Percentiles rank a stretch among this genome's conserved stretches.
These are phyloP conservation scores for Leucophenga varia DNA, from an alignment of 1,140 invertebrate species.

Conservation along the genomic window DNA sequence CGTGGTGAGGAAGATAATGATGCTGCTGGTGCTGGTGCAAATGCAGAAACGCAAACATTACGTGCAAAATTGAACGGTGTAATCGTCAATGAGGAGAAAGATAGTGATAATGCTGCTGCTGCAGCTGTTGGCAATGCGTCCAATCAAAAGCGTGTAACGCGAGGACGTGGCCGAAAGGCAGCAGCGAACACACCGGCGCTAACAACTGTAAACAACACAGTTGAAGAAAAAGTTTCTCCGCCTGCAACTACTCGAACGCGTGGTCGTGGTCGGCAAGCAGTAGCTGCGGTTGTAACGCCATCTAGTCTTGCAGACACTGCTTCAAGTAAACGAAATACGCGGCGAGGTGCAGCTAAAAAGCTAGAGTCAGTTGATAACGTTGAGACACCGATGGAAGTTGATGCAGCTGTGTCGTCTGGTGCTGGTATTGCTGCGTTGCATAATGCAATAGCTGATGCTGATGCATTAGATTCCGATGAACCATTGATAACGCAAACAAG, in stretches of 20 bases:
- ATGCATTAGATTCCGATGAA: conserved; percentile 1
- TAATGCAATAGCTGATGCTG: not conserved
- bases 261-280: conserved; percentile 8
- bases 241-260: conserved; percentile 8
- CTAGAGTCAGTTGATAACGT: not conserved
- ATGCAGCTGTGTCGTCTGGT: conserved; percentile 7
- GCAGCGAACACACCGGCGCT: too few relatives aligned
- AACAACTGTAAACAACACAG: conserved; percentile 1
- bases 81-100: too few relatives aligned
- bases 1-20: conserved; percentile 31
- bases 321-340: conserved; percentile 5
- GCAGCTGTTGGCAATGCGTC: not conserved
- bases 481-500: conserved; percentile 13
- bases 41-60: conserved; percentile 11
- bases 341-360: conserved; percentile 7
- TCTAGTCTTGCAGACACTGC: not conserved
- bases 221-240: conserved; percentile 1
- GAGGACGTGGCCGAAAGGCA: conserved; percentile 22
- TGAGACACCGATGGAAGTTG: conserved; percentile 10
- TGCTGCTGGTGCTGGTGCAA: not conserved
- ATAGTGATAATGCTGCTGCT: not conserved
- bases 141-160: conserved; percentile 30
- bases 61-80: too few relatives aligned
- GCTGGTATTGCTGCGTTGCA: too few relatives aligned
- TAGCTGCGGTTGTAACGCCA: not conserved